These are phyloP conservation scores for Callaeas wilsoni DNA, from an alignment of 2,113 vertebrate species.

Conservation along the genomic window DNA sequence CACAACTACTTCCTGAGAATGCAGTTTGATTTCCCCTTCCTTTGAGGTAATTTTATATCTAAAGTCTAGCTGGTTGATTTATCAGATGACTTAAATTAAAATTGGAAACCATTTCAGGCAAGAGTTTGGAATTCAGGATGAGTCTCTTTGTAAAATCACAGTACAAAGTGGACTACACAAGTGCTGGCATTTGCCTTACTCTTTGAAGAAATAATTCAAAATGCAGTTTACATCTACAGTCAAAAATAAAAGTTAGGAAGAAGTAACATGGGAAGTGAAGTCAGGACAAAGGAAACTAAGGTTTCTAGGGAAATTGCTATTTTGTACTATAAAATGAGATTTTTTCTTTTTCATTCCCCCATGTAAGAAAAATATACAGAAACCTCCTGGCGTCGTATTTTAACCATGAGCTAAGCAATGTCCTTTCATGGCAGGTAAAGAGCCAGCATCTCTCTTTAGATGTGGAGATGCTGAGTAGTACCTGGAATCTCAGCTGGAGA, in stretches of 20 bases:
- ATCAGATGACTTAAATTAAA: not conserved
- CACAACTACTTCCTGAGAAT: not conserved
- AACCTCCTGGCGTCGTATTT: not conserved
- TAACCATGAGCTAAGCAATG: not conserved
- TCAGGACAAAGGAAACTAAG: not conserved
- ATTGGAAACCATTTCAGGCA: not conserved
- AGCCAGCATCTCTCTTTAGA: not conserved
- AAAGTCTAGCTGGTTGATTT: not conserved
- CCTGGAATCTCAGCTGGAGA: not conserved
- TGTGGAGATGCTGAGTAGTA: conserved; percentile 1
- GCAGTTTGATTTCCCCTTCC: not conserved
- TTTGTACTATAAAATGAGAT: not conserved
- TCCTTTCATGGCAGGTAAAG: not conserved
- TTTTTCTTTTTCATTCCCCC: no score
- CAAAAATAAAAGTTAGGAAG: not conserved
- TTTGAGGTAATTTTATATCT: not conserved
- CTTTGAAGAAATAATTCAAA: not conserved
- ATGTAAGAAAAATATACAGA: not conserved
- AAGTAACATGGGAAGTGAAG: not conserved
- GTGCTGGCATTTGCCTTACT: not conserved
- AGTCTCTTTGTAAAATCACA: not conserved
- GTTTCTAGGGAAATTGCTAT: not conserved
- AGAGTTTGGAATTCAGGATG: not conserved
- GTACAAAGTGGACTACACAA: not conserved
- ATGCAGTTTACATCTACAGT: not conserved